Base-by-base conservation (phyloP, 2,797 vertebrate species). In the Eulemur albifrons region DNA sequence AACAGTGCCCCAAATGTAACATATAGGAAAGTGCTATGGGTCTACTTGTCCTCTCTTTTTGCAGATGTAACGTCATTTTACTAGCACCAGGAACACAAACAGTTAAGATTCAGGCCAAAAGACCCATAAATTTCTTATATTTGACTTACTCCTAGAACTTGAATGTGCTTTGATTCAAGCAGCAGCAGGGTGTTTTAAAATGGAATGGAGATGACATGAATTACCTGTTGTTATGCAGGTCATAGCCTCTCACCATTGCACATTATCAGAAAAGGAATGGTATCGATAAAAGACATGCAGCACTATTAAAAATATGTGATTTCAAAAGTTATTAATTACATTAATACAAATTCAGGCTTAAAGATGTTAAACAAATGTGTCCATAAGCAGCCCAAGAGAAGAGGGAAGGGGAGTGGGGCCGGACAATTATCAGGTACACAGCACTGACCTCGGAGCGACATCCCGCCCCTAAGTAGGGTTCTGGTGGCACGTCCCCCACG, bases 381-480 rank as follows among this genome's bases (percentile, higher is more conserved):
- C 80, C 88, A 89, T 90, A 95, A 95, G 97, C 96, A 97, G 96
- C 93, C 96, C 96, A 88, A 95, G 96, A 95, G 79, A 96, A 97
- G 5, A 69, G 10, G 95, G 72, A 94, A 38, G 18, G 81, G 81
- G 87, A 63, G 5, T 7, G 61, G 27, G 2, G 57, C 14, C 1
- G 4, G 35, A 17, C 13, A 54, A 0, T 2, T 0, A 85, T 21
- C 59, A 94, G 75, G 67, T 72, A 94, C 40, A 81, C 14, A 85
- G 59, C 72, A 98, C 98, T 81, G n/a, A 99, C 99, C 99, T 99
- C 99, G 98, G 88, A 99, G 98, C 0, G 99, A 97, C 54, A 99
- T 97, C 4, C 99, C 99, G 94, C 99, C 99, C 92, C 99, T 99
- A 95, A 99, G 98, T 12, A 98, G 70, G 70, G 99, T 99, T 97